Percentiles rank a stretch among this genome's conserved stretches.
Conservation (phyloP, 2,113 vertebrate species). For the Colossoma macropomum region DNA sequence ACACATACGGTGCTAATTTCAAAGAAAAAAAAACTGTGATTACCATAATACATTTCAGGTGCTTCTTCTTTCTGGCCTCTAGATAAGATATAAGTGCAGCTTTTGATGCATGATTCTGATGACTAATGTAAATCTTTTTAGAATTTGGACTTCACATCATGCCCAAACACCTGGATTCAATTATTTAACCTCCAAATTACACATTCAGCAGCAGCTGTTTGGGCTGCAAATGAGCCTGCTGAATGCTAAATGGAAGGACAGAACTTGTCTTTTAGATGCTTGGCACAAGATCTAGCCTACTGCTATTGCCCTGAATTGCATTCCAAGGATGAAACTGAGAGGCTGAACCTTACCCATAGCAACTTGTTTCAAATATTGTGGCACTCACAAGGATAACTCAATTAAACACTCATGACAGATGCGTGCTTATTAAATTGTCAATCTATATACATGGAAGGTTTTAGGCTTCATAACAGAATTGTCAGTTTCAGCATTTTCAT, state of each 20-base stretch:
- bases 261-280: constrained; percentile 62
- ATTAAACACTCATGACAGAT: constrained; percentile 66
- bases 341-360: constrained; percentile 66
- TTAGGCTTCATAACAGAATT: background rate
- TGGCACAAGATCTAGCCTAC: constrained; percentile 58
- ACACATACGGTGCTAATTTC: constrained; percentile 9
- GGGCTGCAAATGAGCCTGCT: constrained; percentile 53
- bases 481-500: background rate
- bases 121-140: constrained; percentile 57
- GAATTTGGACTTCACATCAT: constrained; percentile 68
- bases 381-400: constrained; percentile 59
- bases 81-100: constrained; percentile 58
- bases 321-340: constrained; percentile 72
- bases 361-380: constrained; percentile 68
- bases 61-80: constrained; percentile 26
- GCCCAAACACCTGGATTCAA: constrained; percentile 72
- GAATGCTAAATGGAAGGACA: constrained; percentile 56
- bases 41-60: constrained; percentile 44
- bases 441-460: constrained; percentile 9
- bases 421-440: constrained; percentile 53
- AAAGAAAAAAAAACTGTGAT: constrained; percentile 8
- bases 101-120: constrained; percentile 52
- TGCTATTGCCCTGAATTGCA: constrained; percentile 66
- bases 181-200: constrained; percentile 60
- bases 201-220: constrained; percentile 68